phyloP scores from a whole-genome alignment of 2,888 invertebrate species.

The Apamea epomidion region DNA sequence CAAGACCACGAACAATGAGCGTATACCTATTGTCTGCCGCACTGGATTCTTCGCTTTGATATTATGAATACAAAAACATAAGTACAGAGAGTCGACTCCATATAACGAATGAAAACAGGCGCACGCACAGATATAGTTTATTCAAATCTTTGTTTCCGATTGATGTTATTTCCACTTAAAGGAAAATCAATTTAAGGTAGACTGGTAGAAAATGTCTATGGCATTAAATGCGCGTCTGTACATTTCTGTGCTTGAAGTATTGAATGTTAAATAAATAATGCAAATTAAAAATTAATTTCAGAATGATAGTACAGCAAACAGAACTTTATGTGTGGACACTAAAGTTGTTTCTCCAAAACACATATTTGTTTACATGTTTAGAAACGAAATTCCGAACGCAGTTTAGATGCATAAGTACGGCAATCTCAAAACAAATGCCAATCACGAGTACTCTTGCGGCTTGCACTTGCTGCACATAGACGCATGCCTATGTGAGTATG shows the following conservation, averaged over 20 bases:
- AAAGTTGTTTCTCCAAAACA: not conserved
- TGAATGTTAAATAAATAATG: not conserved
- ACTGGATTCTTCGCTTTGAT: slow-evolving; percentile 55
- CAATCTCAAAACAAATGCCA: not conserved
- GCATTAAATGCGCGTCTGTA: not conserved
- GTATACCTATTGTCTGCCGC: slow-evolving; percentile 66
- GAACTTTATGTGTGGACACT: not conserved
- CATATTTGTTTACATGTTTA: not conserved
- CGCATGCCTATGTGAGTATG: not conserved
- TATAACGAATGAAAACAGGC: not conserved
- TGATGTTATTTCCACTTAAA: not conserved
- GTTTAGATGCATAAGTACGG: too few relatives aligned
- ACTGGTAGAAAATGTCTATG: not conserved
- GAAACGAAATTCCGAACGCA: not conserved
- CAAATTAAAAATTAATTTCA: not conserved
- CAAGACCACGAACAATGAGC: slow-evolving; percentile 66
- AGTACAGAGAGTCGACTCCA: not conserved
- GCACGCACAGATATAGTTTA: not conserved
- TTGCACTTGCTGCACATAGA: not conserved
- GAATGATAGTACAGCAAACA: not conserved
- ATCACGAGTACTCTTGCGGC: too few relatives aligned
- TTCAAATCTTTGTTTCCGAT: not conserved
- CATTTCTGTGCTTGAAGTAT: not conserved
- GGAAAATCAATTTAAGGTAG: not conserved
- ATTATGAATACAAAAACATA: slow-evolving; percentile 33